Conservation (phyloP, 2,888 invertebrate species). For the Tuberolachnus salignus region DNA sequence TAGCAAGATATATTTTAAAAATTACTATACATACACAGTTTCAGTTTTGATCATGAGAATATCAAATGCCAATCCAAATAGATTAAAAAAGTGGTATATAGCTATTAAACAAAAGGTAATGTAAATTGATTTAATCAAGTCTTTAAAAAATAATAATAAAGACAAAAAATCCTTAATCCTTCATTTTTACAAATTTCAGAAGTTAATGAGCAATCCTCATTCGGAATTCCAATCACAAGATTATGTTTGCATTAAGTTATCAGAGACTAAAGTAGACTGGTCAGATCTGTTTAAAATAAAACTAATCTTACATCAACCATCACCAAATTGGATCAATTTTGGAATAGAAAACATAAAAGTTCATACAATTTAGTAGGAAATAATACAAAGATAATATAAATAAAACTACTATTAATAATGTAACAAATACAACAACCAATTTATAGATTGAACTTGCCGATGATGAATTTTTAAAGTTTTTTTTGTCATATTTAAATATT, state of each 20-base stretch:
- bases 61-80: conserved; percentile 6
- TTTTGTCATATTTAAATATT: neutral
- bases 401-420: neutral
- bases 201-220: conserved; percentile 33
- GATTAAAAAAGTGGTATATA: conserved; percentile 20
- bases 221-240: conserved; percentile 21
- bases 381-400: neutral
- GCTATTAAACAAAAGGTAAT: conserved; percentile 27
- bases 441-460: too few relatives aligned
- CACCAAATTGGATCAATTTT: conserved; percentile 29
- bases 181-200: conserved; percentile 6
- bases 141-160: neutral
- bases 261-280: conserved; percentile 30
- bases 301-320: conserved; percentile 15
- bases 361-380: neutral
- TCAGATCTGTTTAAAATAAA: conserved; percentile 24
- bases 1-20: conserved; percentile 18
- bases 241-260: conserved; percentile 10
- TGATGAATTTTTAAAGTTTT: too few relatives aligned
- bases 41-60: conserved; percentile 24
- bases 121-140: neutral
- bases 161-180: neutral
- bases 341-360: conserved; percentile 21
- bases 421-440: neutral
- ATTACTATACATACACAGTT: conserved; percentile 29